Conservation (phyloP, 2,113 vertebrate genomes). For the Labrus mixtus region DNA sequence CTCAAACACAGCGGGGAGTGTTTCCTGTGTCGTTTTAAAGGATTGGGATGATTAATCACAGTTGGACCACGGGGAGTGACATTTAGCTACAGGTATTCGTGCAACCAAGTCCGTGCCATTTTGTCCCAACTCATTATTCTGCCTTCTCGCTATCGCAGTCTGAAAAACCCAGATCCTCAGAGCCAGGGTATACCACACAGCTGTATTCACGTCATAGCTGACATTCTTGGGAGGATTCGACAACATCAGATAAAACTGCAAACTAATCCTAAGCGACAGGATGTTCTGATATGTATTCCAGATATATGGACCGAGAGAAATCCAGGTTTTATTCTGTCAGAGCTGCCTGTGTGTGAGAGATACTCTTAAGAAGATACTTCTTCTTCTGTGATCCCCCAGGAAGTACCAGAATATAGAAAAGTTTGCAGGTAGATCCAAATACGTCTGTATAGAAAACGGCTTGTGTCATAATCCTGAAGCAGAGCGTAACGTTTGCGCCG, state of each 20-base stretch:
- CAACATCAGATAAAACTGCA: slow-evolving; percentile 39
- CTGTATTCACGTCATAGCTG: slow-evolving; percentile 40
- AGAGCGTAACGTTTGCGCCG: background rate
- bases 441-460: background rate
- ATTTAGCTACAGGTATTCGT: slow-evolving; percentile 45
- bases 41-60: slow-evolving; percentile 41
- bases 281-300: slow-evolving; percentile 30
- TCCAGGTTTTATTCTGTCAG: slow-evolving; percentile 13
- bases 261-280: slow-evolving; percentile 9
- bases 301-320: slow-evolving; percentile 23
- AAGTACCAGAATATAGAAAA: background rate
- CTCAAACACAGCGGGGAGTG: slow-evolving; percentile 42
- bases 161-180: background rate
- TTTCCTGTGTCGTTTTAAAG: slow-evolving; percentile 52
- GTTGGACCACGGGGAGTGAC: slow-evolving; percentile 24
- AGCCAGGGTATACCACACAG: background rate
- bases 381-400: background rate
- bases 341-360: slow-evolving; percentile 8
- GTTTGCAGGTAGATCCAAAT: slow-evolving; percentile 14
- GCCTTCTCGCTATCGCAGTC: background rate
- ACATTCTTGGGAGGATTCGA: slow-evolving; percentile 53
- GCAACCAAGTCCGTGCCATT: background rate
- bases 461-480: slow-evolving; percentile 1
- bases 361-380: background rate
- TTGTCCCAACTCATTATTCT: background rate